These are phyloP conservation scores for Syngnathus typhle DNA, from an alignment of 2,113 vertebrate species.

Conservation along the genomic window DNA sequence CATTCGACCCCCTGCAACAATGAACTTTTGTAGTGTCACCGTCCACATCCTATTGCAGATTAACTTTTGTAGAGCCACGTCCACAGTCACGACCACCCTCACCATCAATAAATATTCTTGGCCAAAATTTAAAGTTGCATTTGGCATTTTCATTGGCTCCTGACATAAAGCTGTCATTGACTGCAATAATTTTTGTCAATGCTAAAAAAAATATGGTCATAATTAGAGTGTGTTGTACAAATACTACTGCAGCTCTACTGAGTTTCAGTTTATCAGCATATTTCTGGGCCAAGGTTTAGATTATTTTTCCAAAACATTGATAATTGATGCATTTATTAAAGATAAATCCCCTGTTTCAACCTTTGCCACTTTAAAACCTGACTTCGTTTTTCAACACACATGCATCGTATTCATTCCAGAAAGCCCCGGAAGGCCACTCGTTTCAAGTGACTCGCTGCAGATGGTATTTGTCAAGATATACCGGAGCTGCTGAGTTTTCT, in stretches of 20 bases:
- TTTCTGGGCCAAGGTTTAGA: neutral
- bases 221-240: too few species aligned
- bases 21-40: too few species aligned
- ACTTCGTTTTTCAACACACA: conserved; percentile 46
- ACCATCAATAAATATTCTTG: too few species aligned
- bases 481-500: conserved; percentile 37
- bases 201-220: too few species aligned
- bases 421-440: conserved; percentile 55
- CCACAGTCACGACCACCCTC: too few species aligned
- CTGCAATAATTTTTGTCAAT: neutral
- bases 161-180: neutral
- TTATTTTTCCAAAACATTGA: neutral
- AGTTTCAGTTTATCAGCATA: neutral
- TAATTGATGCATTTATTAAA: conserved; percentile 1
- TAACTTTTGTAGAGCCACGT: too few species aligned
- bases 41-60: too few species aligned
- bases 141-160: neutral
- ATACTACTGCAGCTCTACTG: too few species aligned
- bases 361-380: conserved; percentile 20
- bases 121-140: too few species aligned
- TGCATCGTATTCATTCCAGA: conserved; percentile 53
- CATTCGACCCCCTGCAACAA: too few species aligned
- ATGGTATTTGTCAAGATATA: conserved; percentile 66
- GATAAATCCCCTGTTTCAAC: neutral
- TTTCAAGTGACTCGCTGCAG: conserved; percentile 60